phyloP scores from a whole-genome alignment of 2,113 vertebrate genomes.

The Oceanodroma tethys region DNA sequence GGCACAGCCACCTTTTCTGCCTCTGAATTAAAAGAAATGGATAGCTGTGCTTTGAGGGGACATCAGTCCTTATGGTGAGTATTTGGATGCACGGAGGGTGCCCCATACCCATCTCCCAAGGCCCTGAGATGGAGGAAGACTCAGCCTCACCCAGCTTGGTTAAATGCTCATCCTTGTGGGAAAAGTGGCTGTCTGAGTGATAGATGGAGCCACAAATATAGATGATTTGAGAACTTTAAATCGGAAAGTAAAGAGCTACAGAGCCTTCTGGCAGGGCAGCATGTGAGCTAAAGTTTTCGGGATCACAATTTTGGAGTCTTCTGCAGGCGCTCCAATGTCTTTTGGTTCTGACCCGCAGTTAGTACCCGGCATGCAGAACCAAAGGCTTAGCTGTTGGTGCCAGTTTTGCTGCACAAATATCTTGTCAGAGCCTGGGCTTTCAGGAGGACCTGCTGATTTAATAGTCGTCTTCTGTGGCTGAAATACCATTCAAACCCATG shows the following conservation, averaged over 20 bases:
- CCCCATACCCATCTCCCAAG: neutral
- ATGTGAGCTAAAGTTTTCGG: neutral
- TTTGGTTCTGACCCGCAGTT: neutral
- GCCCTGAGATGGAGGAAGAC: neutral
- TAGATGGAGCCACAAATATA: neutral
- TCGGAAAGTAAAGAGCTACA: neutral
- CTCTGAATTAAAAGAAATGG: neutral
- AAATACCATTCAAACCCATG: neutral
- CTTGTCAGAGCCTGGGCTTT: neutral
- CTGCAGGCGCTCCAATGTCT: neutral
- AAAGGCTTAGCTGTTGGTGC: neutral
- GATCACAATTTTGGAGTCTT: neutral
- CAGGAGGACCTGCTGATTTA: neutral
- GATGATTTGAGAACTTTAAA: neutral
- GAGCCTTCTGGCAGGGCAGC: neutral
- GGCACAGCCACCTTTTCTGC: neutral
- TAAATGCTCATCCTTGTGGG: neutral
- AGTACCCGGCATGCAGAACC: neutral
- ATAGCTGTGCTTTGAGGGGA: neutral
- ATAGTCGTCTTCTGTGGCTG: neutral
- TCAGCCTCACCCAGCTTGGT: neutral
- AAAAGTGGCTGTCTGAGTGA: neutral
- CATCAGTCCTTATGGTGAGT: neutral
- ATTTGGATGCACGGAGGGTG: fast-evolving
- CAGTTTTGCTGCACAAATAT: neutral